phyloP scores from a whole-genome alignment of 37 sponge, comb jelly and placozoan species.

The Haliclona indistincta region DNA sequence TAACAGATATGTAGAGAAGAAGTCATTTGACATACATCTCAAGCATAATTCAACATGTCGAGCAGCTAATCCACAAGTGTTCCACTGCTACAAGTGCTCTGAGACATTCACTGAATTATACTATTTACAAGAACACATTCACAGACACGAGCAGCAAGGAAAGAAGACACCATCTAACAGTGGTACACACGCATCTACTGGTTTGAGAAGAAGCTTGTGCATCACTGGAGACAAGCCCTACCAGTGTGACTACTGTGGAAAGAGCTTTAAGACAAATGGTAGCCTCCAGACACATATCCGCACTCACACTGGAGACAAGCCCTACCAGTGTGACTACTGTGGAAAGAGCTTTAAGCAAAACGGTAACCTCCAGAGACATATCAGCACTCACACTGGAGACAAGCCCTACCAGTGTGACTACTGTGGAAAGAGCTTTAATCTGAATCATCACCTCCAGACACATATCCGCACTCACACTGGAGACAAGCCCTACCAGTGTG shows the following conservation, averaged over 20 bases:
- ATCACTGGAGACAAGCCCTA: conserved; percentile 82
- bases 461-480: too few species aligned
- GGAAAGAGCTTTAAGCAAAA: too few species aligned
- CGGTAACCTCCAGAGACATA: too few species aligned
- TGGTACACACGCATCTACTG: conserved; percentile 14
- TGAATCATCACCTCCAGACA: too few species aligned
- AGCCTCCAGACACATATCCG: too few species aligned
- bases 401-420: too few species aligned
- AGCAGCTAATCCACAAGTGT: conserved; percentile 57
- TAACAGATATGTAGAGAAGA: conserved; percentile 40
- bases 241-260: conserved; percentile 61
- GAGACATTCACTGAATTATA: conserved; percentile 39
- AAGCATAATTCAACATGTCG: conserved; percentile 28
- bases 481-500: too few species aligned
- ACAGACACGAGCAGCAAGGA: conserved; percentile 18
- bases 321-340: too few species aligned
- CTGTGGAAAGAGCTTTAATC: too few species aligned
- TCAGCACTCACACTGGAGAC: too few species aligned
- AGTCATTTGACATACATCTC: conserved; percentile 51
- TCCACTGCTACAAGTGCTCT: conserved; percentile 50
- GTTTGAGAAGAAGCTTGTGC: conserved; percentile 43
- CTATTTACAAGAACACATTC: conserved; percentile 60
- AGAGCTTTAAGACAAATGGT: too few species aligned
- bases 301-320: too few species aligned
- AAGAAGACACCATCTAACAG: neutral